Conservation (phyloP, 2,888 invertebrate genomes). For the Harpalus rubripes region DNA sequence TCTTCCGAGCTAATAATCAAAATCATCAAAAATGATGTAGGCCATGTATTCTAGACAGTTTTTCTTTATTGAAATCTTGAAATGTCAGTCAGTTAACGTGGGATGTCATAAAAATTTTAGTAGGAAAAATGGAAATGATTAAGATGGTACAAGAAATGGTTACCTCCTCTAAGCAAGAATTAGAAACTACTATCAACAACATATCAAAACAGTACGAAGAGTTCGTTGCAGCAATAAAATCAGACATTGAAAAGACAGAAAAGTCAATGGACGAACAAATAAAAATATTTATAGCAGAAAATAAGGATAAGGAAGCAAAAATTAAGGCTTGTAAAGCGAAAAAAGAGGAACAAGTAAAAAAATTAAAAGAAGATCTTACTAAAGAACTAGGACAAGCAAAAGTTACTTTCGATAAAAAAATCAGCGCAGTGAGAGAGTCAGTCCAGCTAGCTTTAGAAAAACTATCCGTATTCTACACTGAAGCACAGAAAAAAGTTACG, state of each 20-base stretch:
- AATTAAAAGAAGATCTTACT: constrained; percentile 25
- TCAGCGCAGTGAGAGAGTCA: not conserved
- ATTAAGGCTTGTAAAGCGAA: not conserved
- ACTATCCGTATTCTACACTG: constrained; percentile 43
- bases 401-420: constrained; percentile 23
- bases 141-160: constrained; percentile 39
- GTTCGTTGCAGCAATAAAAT: not conserved
- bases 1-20: too few relatives aligned
- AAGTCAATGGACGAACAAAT: constrained; percentile 25
- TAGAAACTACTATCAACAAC: constrained; percentile 26
- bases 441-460: constrained; percentile 22
- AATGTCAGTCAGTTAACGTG: constrained; percentile 6
- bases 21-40: not conserved
- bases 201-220: constrained; percentile 19
- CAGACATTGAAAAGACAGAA: constrained; percentile 10
- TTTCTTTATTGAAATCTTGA: not conserved
- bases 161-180: constrained; percentile 1
- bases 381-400: constrained; percentile 6
- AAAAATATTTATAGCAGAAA: constrained; percentile 11
- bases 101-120: constrained; percentile 22
- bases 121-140: constrained; percentile 45
- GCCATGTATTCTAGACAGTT: not conserved
- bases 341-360: not conserved
- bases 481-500: constrained; percentile 24
- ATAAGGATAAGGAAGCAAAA: constrained; percentile 8